Evolutionary conservation across 2,797 vertebrate species (phyloP), one percentile per base, ranked within the genome.

Genomic region (Eidolon dupreanum): DNA sequence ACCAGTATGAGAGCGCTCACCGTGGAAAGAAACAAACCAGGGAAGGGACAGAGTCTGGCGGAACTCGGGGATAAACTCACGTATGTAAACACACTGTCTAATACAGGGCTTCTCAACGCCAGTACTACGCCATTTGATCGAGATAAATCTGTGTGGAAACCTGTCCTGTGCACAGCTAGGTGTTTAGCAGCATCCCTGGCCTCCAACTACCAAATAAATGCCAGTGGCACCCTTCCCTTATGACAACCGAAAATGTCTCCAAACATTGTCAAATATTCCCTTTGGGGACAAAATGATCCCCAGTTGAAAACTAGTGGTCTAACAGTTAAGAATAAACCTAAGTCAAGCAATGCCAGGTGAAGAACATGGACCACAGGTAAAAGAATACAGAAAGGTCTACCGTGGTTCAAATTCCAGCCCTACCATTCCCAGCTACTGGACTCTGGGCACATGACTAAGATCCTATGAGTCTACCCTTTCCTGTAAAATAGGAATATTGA

Each of bases 81-180:
- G 1, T 8, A 16, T 28, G 8, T 22, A 53, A 70, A 63, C 7
- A 26, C 0, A 26, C 51, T 1, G 12, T 12, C 63, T 57, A 17
- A 15, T 0, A 33, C 0, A 24, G 3, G 33, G 38, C 0, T 11
- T 2, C 66, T 33, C 24, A 13, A 5, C 24, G 38, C 59, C 15
- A 15, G n/a, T 28, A 36, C n/a, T 22, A 4, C 3, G 43, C 38
- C 43, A 51, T 1, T 13, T 6, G 55, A 8, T 5, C 46, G 26
- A 19, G 81, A 4, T 3, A 8, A 65, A 38, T 53, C 17, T 38
- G 70, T 1, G 10, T 6, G 46, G 63, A 31, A 4, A 16, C 51
- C 82, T 63, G 28, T 3, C 36, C 31, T 10, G 22, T 3, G 26
- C 12, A n/a, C 10, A 28, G 31, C 5, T 33, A 24, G n/a, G 26